Evolutionary conservation across 2,888 invertebrate genomes (phyloP).

Genomic region (Hemaris fuciformis): DNA sequence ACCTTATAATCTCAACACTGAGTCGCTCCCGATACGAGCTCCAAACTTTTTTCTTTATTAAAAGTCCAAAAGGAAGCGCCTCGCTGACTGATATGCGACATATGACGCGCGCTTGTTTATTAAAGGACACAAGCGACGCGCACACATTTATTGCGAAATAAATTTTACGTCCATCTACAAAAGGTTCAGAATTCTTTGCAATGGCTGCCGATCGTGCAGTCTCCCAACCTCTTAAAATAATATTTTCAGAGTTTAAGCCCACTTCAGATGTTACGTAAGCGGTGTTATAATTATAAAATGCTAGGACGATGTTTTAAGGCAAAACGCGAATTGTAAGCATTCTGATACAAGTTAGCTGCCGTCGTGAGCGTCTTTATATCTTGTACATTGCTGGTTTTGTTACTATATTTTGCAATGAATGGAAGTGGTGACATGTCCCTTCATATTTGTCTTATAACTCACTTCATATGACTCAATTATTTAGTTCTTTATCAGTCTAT

Average conservation of each 20-base stretch:
- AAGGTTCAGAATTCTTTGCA: conserved; percentile 50
- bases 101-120: conserved; percentile 54
- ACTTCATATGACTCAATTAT: too few species aligned
- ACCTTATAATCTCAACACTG: conserved; percentile 47
- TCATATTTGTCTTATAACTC: neutral
- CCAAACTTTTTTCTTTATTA: conserved; percentile 60
- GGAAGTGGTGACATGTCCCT: too few species aligned
- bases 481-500: too few species aligned
- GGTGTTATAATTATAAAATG: conserved; percentile 74
- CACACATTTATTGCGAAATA: conserved; percentile 45
- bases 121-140: conserved; percentile 50
- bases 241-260: conserved; percentile 72
- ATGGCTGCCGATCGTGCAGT: conserved; percentile 45
- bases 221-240: conserved; percentile 79
- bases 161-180: conserved; percentile 47
- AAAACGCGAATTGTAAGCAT: neutral
- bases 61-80: conserved; percentile 75
- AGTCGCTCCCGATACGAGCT: conserved; percentile 36
- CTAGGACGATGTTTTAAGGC: conserved; percentile 50
- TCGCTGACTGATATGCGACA: conserved; percentile 79
- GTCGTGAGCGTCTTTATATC: neutral
- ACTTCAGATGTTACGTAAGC: conserved; percentile 75
- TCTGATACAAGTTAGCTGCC: neutral
- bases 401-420: neutral
- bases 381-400: neutral